Conservation (phyloP, 2,888 invertebrate genomes). For the Aphidoletes aphidimyza region DNA sequence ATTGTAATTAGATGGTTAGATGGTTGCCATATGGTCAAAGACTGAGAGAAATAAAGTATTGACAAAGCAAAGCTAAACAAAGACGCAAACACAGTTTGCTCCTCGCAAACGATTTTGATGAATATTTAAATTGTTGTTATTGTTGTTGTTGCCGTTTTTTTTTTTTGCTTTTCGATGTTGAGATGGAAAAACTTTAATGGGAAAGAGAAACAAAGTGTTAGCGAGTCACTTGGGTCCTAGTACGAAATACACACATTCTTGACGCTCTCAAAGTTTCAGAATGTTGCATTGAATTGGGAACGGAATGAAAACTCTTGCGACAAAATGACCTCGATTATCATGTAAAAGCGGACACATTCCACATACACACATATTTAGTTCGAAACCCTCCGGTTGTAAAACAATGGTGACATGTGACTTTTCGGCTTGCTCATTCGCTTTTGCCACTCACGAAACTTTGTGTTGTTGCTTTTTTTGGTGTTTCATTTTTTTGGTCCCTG, state of each 20-base stretch:
- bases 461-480: too few species aligned
- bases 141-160: too few species aligned
- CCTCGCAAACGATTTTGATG: not conserved
- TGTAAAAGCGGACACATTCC: not conserved
- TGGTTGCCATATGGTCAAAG: too few species aligned
- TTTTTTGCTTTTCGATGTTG: not conserved
- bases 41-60: too few species aligned
- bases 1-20: too few species aligned
- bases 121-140: conserved; percentile 25
- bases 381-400: not conserved
- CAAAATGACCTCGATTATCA: not conserved
- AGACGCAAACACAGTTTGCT: too few species aligned
- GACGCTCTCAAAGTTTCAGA: too few species aligned
- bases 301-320: not conserved
- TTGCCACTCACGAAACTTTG: not conserved
- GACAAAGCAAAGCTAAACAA: too few species aligned
- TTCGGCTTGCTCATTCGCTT: too few species aligned
- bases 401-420: conserved; percentile 51
- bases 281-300: too few species aligned
- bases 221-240: not conserved
- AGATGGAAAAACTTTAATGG: conserved; percentile 11
- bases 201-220: not conserved
- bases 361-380: not conserved
- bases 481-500: not conserved
- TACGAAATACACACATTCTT: too few species aligned